Evolutionary conservation across 2,113 vertebrate genomes (phyloP).

Genomic region (Puntigrus tetrazona): DNA sequence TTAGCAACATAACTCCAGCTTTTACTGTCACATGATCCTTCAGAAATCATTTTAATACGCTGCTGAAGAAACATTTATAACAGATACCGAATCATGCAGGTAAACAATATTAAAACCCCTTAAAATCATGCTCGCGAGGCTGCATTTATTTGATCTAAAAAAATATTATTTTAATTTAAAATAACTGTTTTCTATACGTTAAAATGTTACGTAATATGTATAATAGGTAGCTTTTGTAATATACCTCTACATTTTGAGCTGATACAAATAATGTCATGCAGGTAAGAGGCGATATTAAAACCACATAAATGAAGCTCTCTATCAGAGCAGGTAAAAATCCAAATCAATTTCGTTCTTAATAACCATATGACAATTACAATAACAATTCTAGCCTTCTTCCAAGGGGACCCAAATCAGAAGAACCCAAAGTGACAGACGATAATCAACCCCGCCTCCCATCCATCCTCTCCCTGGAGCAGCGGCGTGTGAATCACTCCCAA

Average conservation of each 20-base stretch:
- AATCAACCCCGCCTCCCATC: neutral
- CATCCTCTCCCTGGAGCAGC: neutral
- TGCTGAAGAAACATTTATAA: neutral
- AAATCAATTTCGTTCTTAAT: neutral
- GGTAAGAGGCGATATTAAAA: neutral
- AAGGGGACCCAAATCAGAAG: neutral
- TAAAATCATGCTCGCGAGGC: neutral
- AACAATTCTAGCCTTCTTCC: neutral
- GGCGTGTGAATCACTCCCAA: conserved; percentile 23
- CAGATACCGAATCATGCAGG: neutral
- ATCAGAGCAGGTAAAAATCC: neutral
- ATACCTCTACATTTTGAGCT: too few relatives aligned
- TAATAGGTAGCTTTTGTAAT: neutral
- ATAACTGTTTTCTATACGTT: neutral
- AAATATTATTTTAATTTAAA: neutral
- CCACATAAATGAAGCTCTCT: neutral
- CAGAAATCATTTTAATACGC: neutral
- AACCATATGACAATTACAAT: too few relatives aligned
- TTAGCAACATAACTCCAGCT: neutral
- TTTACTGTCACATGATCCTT: neutral
- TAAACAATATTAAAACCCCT: neutral
- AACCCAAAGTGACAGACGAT: conserved; percentile 19
- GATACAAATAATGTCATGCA: neutral
- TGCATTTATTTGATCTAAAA: neutral
- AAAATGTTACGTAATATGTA: too few relatives aligned